These are phyloP conservation scores for Huso huso DNA, from an alignment of 2,797 vertebrate species.

Conservation along the genomic window DNA sequence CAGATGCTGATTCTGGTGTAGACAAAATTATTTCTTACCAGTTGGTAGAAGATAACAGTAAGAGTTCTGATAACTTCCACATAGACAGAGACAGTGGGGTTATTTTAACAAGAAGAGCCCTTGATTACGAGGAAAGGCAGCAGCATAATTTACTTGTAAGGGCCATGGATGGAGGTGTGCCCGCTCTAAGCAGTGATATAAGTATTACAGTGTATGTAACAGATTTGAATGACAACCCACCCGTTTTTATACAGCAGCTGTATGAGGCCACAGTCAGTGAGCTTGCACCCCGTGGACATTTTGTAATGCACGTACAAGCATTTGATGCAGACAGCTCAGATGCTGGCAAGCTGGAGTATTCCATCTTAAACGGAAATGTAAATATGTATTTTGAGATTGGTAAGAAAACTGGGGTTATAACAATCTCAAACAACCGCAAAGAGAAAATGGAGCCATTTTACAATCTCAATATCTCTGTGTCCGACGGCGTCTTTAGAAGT, in stretches of 20 bases:
- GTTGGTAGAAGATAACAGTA: conserved; percentile 69
- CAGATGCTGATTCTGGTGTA: conserved; percentile 77
- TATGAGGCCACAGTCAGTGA: conserved; percentile 82
- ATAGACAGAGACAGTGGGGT: conserved; percentile 78
- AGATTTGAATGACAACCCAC: conserved; percentile 90
- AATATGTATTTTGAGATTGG: conserved; percentile 83
- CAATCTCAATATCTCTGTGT: conserved; percentile 80
- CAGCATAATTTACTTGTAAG: conserved; percentile 70
- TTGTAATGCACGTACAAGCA: conserved; percentile 83
- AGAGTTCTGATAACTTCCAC: conserved; percentile 69
- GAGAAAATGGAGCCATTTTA: conserved; percentile 68
- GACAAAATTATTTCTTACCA: conserved; percentile 83
- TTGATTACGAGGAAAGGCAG: conserved; percentile 77
- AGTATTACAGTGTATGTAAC: conserved; percentile 69
- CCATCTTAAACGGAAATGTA: conserved; percentile 83
- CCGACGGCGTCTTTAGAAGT: conserved; percentile 89
- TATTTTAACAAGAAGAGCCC: conserved; percentile 65
- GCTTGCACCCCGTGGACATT: conserved; percentile 77
- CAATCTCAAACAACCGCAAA: conserved; percentile 75
- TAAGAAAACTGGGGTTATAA: conserved; percentile 70
- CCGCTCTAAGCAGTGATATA: conserved; percentile 74
- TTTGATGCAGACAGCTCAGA: conserved; percentile 84
- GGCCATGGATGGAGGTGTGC: conserved; percentile 81
- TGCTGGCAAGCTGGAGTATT: conserved; percentile 71
- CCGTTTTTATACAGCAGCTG: conserved; percentile 69